Conservation (phyloP, 2,113 vertebrate genomes). For the Pelecanus crispus region DNA sequence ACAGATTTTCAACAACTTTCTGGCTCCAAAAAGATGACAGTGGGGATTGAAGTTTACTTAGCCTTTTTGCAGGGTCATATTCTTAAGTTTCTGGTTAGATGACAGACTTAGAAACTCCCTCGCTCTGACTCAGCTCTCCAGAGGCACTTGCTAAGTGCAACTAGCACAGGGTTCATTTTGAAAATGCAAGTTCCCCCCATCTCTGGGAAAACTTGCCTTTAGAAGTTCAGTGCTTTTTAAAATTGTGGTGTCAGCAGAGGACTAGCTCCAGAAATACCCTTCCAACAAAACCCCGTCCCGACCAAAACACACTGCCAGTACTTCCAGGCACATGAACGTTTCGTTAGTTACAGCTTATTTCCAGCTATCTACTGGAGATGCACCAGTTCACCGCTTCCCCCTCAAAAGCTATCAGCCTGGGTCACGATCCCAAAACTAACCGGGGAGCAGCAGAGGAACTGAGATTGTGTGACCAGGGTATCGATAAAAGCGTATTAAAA, state of each 20-base stretch:
- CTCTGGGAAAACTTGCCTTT: background rate
- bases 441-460: fast-evolving
- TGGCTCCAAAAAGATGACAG: background rate
- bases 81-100: background rate
- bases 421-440: background rate
- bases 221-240: background rate
- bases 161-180: background rate
- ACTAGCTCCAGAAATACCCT: background rate
- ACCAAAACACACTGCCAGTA: background rate
- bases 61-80: background rate
- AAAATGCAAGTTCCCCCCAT: background rate
- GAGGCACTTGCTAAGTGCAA: background rate
- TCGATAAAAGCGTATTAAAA: background rate
- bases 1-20: background rate
- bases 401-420: background rate
- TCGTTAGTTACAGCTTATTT: fast-evolving
- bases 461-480: background rate
- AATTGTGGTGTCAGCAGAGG: background rate
- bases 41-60: background rate
- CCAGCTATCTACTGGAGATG: background rate
- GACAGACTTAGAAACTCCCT: background rate
- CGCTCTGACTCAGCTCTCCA: background rate
- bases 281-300: background rate
- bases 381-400: too few species aligned
- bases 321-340: background rate